Evolutionary conservation across 2,888 invertebrate genomes (phyloP), one percentile per base, ranked within the genome.

Genomic region (Gymnocheta viridis): DNA sequence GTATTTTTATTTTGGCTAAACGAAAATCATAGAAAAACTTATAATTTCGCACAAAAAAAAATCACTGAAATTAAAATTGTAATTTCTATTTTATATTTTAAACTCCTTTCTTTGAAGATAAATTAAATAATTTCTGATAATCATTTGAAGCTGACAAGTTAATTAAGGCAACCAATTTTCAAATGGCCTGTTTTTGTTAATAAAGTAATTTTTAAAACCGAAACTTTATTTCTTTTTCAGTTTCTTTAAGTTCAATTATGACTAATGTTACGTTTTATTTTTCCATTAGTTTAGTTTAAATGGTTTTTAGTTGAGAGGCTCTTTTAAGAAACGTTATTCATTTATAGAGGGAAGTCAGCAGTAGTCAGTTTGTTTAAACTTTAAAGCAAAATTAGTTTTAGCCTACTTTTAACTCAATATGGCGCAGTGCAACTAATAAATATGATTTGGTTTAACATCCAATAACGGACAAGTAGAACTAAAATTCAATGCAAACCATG

Each of bases 331-430:
- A 35, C 24, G 47, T 51, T 62, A 49, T n/a, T 51, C 49, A 49
- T 62, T 35, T 54, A 10, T 4, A 17, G 58, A 47, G 14, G 47
- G 47, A 22, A 47, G 76, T 44, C 44, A 35, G 24, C n/a, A 41
- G 6, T n/a, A 19, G 29, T 49, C 19, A 22, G 22, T 58, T n/a
- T 7, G 41, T 49, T 17, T 14, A 44, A 41, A 27, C 29, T 49
- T 17, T 14, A 44, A 41, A 27, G 62, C 38, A 38, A 54, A 22
- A 64, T 76, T 14, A 58, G 44, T 79, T 54, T 54, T 62, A 69
- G 74, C 67, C 80, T 72, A 67, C 47, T 80, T 80, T 67, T 66
- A 22, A 19, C 66, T 49, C 2, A 73, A 80, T 67, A 73, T 51
- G 73, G 67, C 60, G 49, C 56, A 80, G 72, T 64, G 54, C 62